Evolutionary conservation across 2,797 vertebrate species (phyloP).

Genomic region (Acipenser oxyrinchus): DNA sequence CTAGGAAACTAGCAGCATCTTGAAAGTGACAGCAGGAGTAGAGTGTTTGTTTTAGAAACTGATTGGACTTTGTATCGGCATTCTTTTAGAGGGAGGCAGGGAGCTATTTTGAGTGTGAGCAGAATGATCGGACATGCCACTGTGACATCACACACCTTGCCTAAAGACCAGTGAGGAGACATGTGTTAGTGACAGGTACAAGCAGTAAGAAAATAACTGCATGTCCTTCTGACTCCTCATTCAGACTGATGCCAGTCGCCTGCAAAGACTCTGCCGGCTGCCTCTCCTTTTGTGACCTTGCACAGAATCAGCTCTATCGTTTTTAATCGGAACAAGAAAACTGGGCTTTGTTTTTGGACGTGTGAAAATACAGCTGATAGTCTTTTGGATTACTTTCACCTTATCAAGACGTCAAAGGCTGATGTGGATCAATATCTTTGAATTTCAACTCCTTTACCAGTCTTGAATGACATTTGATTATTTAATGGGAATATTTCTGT

Average conservation of each 20-base stretch:
- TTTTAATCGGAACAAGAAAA: not conserved
- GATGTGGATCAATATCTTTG: no score
- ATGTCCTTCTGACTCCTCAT: not conserved
- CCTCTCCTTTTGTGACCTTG: not conserved
- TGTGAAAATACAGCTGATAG: no score
- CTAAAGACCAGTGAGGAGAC: not conserved
- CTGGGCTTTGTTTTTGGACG: not conserved
- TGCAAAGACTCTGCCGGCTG: not conserved
- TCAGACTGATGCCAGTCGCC: not conserved
- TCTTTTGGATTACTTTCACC: no score
- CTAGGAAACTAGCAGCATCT: slow-evolving; percentile 47
- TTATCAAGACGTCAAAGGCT: no score
- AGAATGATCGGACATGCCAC: not conserved
- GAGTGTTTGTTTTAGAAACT: slow-evolving; percentile 30
- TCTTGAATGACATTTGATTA: no score
- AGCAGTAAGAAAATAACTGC: not conserved
- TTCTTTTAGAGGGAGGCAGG: not conserved
- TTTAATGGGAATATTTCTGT: no score
- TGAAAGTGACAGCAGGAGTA: slow-evolving; percentile 45
- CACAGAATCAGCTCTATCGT: not conserved
- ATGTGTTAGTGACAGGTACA: slow-evolving; percentile 30
- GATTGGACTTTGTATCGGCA: not conserved
- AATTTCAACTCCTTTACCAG: no score
- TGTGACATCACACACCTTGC: not conserved
- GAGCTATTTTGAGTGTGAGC: slow-evolving; percentile 9